Evolutionary conservation across 2,113 vertebrate species (phyloP).

Genomic region (Bothrops jararaca): DNA sequence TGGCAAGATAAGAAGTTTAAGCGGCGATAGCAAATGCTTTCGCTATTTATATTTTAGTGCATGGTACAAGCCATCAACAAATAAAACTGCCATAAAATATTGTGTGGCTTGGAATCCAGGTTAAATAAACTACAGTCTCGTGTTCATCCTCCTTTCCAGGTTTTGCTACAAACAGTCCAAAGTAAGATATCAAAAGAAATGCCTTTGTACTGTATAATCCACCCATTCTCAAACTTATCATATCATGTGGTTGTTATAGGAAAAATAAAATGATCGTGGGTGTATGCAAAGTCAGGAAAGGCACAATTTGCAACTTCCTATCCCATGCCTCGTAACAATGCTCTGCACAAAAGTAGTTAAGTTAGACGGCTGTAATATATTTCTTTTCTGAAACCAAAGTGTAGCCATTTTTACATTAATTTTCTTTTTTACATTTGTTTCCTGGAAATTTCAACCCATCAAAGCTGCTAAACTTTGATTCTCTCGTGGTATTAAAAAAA

Average conservation of each 20-base stretch:
- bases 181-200: not conserved
- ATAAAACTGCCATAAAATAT: constrained; percentile 18
- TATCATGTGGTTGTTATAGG: not conserved
- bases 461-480: not conserved
- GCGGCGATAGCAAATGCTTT: not conserved
- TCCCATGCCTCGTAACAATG: not conserved
- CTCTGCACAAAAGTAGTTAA: not conserved
- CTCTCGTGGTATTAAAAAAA: not conserved
- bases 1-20: not conserved
- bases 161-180: not conserved
- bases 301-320: not conserved
- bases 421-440: not conserved
- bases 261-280: not conserved
- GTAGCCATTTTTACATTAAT: not conserved
- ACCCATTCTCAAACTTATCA: not conserved
- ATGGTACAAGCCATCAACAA: not conserved
- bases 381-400: not conserved
- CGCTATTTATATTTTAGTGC: not conserved
- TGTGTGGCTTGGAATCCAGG: not conserved
- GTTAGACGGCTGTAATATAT: not conserved
- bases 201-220: not conserved
- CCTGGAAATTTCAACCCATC: not conserved
- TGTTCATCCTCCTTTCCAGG: not conserved
- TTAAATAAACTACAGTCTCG: not conserved
- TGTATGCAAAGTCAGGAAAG: not conserved